Evolutionary conservation across 2,113 vertebrate genomes (phyloP).

Genomic region (Tor tambroides): DNA sequence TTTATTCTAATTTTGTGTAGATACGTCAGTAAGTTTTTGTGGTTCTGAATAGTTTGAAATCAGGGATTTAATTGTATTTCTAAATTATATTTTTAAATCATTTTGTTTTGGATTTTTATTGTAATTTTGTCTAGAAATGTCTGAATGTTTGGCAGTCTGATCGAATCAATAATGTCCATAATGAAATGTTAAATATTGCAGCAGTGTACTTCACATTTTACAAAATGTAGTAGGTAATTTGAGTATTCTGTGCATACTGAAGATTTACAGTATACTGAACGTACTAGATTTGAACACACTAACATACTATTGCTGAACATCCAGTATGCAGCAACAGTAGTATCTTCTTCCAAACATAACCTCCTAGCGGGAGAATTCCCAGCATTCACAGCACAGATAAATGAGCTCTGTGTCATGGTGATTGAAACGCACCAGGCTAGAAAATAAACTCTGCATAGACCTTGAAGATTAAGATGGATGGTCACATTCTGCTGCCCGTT

Average conservation of each 20-base stretch:
- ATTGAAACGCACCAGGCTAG: slow-evolving; percentile 2
- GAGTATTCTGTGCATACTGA: neutral
- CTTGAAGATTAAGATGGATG: slow-evolving; percentile 32
- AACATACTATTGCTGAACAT: no score
- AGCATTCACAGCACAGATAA: slow-evolving; percentile 1
- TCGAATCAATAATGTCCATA: no score
- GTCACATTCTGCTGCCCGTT: slow-evolving; percentile 2
- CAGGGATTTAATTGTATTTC: no score
- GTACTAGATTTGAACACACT: no score
- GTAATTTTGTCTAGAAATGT: no score
- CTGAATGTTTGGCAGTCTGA: no score
- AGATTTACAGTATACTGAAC: neutral
- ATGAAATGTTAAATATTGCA: neutral
- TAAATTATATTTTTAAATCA: no score
- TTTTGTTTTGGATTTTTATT: no score
- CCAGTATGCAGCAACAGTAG: neutral
- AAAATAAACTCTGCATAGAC: slow-evolving; percentile 27
- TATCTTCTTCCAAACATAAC: neutral
- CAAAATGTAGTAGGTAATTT: neutral
- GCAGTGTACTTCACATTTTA: neutral
- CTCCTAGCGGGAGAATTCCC: neutral
- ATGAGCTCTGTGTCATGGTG: neutral
- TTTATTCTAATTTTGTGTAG: no score
- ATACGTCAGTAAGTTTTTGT: no score
- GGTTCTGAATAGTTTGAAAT: no score